Base-by-base conservation (phyloP, 1,140 invertebrate species). In the Araneus ventricosus region DNA sequence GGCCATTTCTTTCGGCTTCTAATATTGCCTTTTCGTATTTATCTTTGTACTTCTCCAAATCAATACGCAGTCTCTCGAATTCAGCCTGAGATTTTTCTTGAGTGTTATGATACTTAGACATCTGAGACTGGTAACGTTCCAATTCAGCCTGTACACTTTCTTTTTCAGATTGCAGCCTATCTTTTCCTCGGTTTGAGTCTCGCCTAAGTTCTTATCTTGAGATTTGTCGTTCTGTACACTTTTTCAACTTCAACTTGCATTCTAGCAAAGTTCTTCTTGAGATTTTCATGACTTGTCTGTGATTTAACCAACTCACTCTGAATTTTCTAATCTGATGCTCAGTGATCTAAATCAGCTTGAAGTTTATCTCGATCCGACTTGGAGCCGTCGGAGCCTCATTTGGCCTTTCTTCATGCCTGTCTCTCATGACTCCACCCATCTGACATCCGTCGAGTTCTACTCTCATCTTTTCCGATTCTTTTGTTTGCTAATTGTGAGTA, bases 391-490 rank as follows among this genome's bases (percentile, higher is more conserved):
- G 39, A 98, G 95, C 95, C 99, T 98, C 79, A 97, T 97, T 95
- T 98, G 97, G 4, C 97, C 96, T 95, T 99, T 99, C 94, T n/a
- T 99, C 98, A 95, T 98, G 98, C 67, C 98, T 96, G 95, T 99
- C 98, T 14, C 98, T 96, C 82, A 98, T 96, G 96, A 99, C 95
- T 98, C 97, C 3, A n/a, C 98, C 98, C 80, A 98, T 97, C 94
- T 96, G 96, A 88, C 97, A 95, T 94, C 97, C 96, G 94, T 98
- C 98, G 93, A 98, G 96, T 94, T 98, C 98, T 95, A 98, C 98
- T 95, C 98, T 98, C n/a, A 97, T 97, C 95, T 99, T 98, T n/a
- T n/a, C n/a, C 96, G 97, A 96, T 95, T 99, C 98, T 95, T 98
- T 98, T 45, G 97, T 97, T 94, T 98, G 97, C 97, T 2, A 99